These are phyloP conservation scores for Chiloscyllium punctatum DNA, from an alignment of 2,797 vertebrate genomes.

Conservation along the genomic window DNA sequence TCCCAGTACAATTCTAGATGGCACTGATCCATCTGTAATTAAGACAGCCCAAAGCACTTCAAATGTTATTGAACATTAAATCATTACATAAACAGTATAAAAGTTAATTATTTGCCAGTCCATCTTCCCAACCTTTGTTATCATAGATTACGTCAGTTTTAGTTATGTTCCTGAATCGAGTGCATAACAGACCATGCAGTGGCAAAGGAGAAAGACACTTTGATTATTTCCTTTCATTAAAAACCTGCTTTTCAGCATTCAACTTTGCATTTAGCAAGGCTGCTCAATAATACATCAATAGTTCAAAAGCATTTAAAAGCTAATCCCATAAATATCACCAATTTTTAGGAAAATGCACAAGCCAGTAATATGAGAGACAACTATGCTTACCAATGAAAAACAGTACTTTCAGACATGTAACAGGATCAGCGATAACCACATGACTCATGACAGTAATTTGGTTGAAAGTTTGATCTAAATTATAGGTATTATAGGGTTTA, in stretches of 20 bases:
- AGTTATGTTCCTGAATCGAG: neutral
- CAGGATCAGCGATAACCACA: neutral
- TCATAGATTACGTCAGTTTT: neutral
- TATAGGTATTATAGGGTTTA: neutral
- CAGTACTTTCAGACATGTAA: neutral
- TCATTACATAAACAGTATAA: neutral
- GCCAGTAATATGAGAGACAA: neutral
- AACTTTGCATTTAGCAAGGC: neutral
- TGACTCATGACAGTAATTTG: neutral
- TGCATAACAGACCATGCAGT: neutral
- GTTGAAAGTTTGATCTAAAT: neutral
- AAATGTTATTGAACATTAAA: neutral
- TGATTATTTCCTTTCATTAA: neutral
- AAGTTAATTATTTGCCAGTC: neutral
- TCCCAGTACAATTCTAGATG: neutral
- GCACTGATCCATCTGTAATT: neutral
- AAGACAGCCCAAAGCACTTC: neutral
- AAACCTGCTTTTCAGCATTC: neutral
- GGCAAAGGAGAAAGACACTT: neutral
- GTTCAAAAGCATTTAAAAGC: neutral
- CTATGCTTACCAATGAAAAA: neutral
- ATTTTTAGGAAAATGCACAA: neutral
- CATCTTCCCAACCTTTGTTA: neutral
- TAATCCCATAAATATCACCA: neutral
- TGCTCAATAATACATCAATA: neutral